Base-by-base conservation (phyloP, 2,113 vertebrate species). In the Vimba vimba region DNA sequence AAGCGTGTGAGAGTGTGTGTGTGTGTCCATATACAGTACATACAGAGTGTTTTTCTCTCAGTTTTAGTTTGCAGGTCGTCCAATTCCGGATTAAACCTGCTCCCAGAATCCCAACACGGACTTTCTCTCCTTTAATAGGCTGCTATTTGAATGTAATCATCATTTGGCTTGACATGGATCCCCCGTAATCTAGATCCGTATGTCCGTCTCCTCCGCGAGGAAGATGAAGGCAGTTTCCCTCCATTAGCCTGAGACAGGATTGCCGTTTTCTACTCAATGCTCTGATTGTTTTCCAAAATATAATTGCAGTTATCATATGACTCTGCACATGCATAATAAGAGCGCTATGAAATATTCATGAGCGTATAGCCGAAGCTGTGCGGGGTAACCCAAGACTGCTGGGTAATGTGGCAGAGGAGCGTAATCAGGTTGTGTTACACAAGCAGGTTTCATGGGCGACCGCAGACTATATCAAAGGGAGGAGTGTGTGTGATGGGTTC, bases 251-350 rank as follows among this genome's bases (percentile, higher is more conserved):
- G 10, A 79, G 36, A n/a, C 36, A 2, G 57, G 33, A 62, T 62
- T 43, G 36, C 78, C 47, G 78, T 45, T 47, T 62, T 59, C 68
- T 59, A 21, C 7, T 83, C 82, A 83, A 59, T 79, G 74, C 55
- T 27, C 86, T 74, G 83, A 68, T 85, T 68, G 57, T 80, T 87
- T 78, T 80, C 85, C 68, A 52, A 86, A 86, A 86, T 80, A 84
- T 80, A 88, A 81, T 80, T 76, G 57, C 45, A 47, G 74, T 86
- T 60, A 75, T 85, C 84, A 69, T 77, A 79, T 85, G 87, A 69
- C 81, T 84, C 55, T 43, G 68, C 60, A 43, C 57, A 23, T 19
- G 27, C 43, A 79, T 59, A 68, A 45, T 64, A 64, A 6, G 2
- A 76, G 33, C 30, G 23, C 55, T 45, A 77, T 88, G 25, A 84